Evolutionary conservation across 2,797 vertebrate species (phyloP).

Genomic region (Rhincodon typus): DNA sequence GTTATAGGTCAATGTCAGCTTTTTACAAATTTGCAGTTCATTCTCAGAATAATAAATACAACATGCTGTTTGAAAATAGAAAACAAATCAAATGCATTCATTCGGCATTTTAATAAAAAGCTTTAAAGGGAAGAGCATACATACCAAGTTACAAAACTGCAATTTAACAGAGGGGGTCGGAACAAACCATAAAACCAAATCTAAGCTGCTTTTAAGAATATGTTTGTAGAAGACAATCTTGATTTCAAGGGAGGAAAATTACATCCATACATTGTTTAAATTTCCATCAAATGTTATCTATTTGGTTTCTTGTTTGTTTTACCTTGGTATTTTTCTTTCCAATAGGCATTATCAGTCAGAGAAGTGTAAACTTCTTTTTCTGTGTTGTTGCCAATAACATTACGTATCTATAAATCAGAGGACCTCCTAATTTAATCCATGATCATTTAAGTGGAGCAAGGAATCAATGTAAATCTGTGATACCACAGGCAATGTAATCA

Average conservation of each 20-base stretch:
- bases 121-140: neutral
- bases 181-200: neutral
- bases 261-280: neutral
- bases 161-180: neutral
- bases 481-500: too few species aligned
- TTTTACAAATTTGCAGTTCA: neutral
- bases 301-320: neutral
- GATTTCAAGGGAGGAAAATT: neutral
- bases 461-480: too few species aligned
- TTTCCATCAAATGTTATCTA: neutral
- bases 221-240: neutral
- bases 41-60: neutral
- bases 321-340: neutral
- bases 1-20: too few species aligned
- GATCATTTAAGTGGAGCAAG: too few species aligned
- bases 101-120: neutral
- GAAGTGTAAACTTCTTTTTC: neutral
- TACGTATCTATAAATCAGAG: too few species aligned
- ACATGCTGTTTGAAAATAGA: constrained; percentile 11
- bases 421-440: neutral
- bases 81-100: neutral
- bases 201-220: neutral
- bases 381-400: neutral
- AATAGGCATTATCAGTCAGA: neutral
- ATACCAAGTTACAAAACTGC: neutral